Percentiles rank a stretch among this genome's conserved stretches.
Evolutionary conservation across 1,140 invertebrate species (phyloP).

Genomic region (Arion vulgaris): DNA sequence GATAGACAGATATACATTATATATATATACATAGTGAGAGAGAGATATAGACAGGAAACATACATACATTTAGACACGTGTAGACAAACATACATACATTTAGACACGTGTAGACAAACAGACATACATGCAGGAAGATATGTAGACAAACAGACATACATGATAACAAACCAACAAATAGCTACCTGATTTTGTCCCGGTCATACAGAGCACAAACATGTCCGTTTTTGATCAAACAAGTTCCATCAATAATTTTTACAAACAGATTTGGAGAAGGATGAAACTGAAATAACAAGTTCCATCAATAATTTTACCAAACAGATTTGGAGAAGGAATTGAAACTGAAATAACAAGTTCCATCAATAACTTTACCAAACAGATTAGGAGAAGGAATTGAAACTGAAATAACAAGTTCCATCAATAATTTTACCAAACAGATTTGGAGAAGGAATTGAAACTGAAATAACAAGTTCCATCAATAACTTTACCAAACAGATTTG

Average conservation of each 20-base stretch:
- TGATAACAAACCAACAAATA: not conserved
- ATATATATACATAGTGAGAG: too few species aligned
- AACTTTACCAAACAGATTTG: too few species aligned
- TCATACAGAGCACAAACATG: not conserved
- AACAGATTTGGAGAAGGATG: slow-evolving; percentile 17
- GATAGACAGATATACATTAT: too few species aligned
- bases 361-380: slow-evolving; percentile 16
- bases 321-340: not conserved
- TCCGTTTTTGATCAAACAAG: not conserved
- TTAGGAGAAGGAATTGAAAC: slow-evolving; percentile 4
- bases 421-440: slow-evolving; percentile 19
- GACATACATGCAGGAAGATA: not conserved
- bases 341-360: not conserved
- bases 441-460: too few species aligned
- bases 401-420: not conserved
- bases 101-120: not conserved
- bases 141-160: not conserved
- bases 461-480: too few species aligned
- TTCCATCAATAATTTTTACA: not conserved
- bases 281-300: not conserved
- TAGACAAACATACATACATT: too few species aligned
- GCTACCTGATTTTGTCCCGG: slow-evolving; percentile 14
- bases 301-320: slow-evolving; percentile 16
- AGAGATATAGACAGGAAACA: too few species aligned
- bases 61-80: too few species aligned